phyloP scores from a whole-genome alignment of 2,888 invertebrate genomes.

The Eupithecia vulgata region DNA sequence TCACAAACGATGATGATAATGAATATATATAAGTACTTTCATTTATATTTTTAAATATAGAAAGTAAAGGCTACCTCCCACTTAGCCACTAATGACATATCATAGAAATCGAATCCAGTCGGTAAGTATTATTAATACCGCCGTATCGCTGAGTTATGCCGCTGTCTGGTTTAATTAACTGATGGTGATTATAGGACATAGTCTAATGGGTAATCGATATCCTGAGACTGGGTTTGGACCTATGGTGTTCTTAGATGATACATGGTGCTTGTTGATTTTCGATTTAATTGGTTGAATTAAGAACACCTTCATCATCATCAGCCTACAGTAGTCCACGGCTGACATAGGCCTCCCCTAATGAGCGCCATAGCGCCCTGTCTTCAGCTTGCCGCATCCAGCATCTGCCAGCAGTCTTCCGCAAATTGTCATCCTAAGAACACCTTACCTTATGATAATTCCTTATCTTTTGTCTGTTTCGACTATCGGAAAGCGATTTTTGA shows the following conservation, averaged over 20 bases:
- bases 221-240: constrained; percentile 14
- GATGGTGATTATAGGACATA: constrained; percentile 48
- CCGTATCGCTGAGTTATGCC: constrained; percentile 43
- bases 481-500: background rate
- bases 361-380: too few relatives aligned
- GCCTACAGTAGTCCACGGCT: too few relatives aligned
- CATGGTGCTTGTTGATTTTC: background rate
- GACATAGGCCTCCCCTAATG: too few relatives aligned
- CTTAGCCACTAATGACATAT: background rate
- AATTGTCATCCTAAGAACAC: too few relatives aligned
- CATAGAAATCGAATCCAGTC: constrained; percentile 11
- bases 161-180: constrained; percentile 51
- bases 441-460: too few relatives aligned
- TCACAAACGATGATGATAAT: too few relatives aligned
- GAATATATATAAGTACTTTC: too few relatives aligned
- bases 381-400: too few relatives aligned
- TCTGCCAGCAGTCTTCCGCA: too few relatives aligned
- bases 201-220: constrained; percentile 38
- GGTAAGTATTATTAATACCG: constrained; percentile 5
- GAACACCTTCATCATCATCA: too few relatives aligned
- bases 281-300: background rate
- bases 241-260: background rate
- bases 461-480: too few relatives aligned
- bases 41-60: background rate
- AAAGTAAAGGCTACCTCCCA: background rate